Percentiles rank a stretch among this genome's conserved stretches.
phyloP scores from a whole-genome alignment of 2,888 invertebrate genomes.

The Lochmaea crataegi region DNA sequence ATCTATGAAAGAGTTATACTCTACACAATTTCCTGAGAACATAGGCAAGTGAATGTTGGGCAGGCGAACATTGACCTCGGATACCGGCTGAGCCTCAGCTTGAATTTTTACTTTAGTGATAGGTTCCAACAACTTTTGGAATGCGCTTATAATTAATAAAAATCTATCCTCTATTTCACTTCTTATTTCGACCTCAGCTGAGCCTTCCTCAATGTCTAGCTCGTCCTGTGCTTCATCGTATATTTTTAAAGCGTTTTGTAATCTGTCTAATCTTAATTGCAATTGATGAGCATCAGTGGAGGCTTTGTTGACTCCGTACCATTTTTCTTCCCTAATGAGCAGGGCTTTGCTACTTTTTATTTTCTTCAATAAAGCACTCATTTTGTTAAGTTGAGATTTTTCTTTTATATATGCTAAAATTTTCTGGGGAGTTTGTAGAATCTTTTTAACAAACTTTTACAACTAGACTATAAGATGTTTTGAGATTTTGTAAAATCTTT shows the following conservation, averaged over 20 bases:
- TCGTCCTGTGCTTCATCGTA: background rate
- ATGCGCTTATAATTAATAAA: background rate
- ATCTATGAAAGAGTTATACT: background rate
- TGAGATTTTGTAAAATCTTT: background rate
- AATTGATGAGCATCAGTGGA: background rate
- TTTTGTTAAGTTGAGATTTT: too few relatives aligned
- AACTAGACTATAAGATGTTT: background rate
- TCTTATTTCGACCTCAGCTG: background rate
- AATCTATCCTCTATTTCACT: constrained; percentile 1
- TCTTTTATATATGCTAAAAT: too few relatives aligned
- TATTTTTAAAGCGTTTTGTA: background rate
- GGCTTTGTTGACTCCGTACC: background rate
- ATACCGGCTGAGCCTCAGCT: background rate
- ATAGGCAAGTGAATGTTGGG: background rate
- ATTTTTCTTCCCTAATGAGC: background rate
- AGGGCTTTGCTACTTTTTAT: too few relatives aligned
- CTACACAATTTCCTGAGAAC: background rate
- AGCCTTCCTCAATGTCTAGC: background rate
- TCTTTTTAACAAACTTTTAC: too few relatives aligned
- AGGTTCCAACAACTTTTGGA: constrained; percentile 1
- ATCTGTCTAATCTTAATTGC: background rate
- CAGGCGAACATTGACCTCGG: constrained; percentile 1
- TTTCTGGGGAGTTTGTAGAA: too few relatives aligned
- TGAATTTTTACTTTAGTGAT: background rate
- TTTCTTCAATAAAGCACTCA: too few relatives aligned